phyloP scores from a whole-genome alignment of 2,888 invertebrate species.

The Marasmarcha lunaedactyla region DNA sequence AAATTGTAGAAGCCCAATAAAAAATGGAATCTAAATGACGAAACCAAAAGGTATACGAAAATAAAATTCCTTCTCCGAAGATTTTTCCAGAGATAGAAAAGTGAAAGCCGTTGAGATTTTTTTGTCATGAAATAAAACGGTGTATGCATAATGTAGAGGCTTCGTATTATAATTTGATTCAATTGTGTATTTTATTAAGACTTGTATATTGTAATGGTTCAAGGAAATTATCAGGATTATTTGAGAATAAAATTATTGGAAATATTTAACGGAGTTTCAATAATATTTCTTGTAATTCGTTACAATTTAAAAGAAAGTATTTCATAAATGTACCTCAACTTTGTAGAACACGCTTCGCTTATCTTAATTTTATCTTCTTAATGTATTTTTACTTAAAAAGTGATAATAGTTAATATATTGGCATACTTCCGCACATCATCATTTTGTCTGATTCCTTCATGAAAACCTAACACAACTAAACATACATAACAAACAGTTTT shows the following conservation, averaged over 20 bases:
- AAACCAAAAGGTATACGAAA: slow-evolving; percentile 59
- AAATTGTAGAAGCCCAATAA: not conserved
- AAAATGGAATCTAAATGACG: slow-evolving; percentile 12
- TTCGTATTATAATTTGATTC: slow-evolving; percentile 47
- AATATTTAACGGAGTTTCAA: slow-evolving; percentile 19
- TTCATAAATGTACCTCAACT: too few relatives aligned
- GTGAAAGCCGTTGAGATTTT: slow-evolving; percentile 32
- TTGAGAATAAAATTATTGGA: slow-evolving; percentile 43
- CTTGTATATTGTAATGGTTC: slow-evolving; percentile 63
- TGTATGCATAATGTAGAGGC: slow-evolving; percentile 14
- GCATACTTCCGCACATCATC: too few relatives aligned
- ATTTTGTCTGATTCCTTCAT: too few relatives aligned
- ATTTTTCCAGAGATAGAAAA: slow-evolving; percentile 33
- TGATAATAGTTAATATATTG: too few relatives aligned
- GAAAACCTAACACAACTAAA: too few relatives aligned
- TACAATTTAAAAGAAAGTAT: too few relatives aligned
- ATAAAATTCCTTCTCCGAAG: slow-evolving; percentile 26
- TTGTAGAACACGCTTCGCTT: too few relatives aligned
- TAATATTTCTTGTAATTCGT: slow-evolving; percentile 18
- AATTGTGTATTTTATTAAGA: slow-evolving; percentile 50
- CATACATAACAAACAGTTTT: too few relatives aligned
- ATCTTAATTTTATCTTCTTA: too few relatives aligned
- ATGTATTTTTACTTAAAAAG: too few relatives aligned
- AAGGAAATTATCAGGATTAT: slow-evolving; percentile 48
- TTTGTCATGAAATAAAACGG: slow-evolving; percentile 15